These are phyloP conservation scores for Rhynchotus rufescens DNA, from an alignment of 2,797 vertebrate genomes.

Conservation along the genomic window DNA sequence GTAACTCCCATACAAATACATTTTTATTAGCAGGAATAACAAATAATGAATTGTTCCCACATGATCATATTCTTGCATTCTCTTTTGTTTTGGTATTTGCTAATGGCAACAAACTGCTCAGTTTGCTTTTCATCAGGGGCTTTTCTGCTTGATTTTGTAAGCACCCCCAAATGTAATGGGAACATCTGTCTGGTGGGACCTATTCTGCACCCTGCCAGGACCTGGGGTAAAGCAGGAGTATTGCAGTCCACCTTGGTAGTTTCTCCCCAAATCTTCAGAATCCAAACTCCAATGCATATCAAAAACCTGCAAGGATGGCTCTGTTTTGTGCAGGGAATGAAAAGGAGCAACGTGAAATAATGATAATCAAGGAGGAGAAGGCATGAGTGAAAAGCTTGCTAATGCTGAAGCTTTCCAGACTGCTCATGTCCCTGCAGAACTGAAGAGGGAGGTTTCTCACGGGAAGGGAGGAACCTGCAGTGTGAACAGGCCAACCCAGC, in stretches of 20 bases:
- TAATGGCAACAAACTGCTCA: slow-evolving; percentile 20
- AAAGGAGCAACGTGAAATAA: accelerated
- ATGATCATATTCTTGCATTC: not conserved
- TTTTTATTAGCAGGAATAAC: slow-evolving; percentile 12
- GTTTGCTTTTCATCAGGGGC: not conserved
- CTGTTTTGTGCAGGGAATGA: not conserved
- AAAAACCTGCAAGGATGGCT: not conserved
- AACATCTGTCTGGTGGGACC: not conserved
- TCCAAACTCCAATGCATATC: not conserved
- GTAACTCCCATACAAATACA: not conserved
- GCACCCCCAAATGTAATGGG: not conserved
- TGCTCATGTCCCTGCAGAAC: not conserved
- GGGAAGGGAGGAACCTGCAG: too few relatives aligned
- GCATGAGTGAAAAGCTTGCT: not conserved
- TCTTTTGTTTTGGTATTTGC: not conserved
- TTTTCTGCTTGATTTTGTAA: not conserved
- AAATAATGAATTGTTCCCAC: slow-evolving; percentile 22
- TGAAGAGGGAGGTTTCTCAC: too few relatives aligned
- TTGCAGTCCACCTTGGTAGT: not conserved
- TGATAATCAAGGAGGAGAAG: not conserved
- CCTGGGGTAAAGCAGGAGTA: not conserved
- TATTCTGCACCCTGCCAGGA: not conserved
- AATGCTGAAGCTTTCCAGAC: not conserved
- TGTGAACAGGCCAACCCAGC: not conserved
- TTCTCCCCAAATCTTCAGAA: not conserved